Base-by-base conservation (phyloP, 2,888 invertebrate genomes). In the Erannis defoliaria region DNA sequence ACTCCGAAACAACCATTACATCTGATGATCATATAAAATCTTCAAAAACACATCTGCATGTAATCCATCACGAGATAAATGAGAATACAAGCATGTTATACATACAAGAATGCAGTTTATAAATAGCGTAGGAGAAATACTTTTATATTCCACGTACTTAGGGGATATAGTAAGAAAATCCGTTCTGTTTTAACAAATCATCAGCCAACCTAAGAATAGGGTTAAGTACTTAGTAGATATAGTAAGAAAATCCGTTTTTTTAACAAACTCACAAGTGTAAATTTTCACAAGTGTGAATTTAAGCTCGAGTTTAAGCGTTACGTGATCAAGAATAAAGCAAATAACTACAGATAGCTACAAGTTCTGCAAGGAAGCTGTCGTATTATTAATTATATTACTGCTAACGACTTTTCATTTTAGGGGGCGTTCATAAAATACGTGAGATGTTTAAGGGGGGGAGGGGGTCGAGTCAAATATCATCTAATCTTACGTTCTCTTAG, bases 21-120 rank as follows among this genome's bases (percentile, higher is more conserved):
- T 40, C n/a, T 33, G 18, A 53, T 18, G 46, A 21, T 50, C 45
- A 38, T 53, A 48, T 26, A n/a, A 46, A 53, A 53, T 29, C 21
- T 31, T 37, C 31, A 55, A 50, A 51, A 57, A 16, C 16, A 23
- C 53, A 49, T 42, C 21, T 57, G 43, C n/a, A n/a, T 49, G 45
- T 46, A 40, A 59, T 59, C 59, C 21, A 59, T 59, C 59, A 48
- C 14, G 35, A 51, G 29, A 49, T 33, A 42, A 51, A 53, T 53
- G 42, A 49, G 21, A 26, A 26, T 38, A 55, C 5, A 48, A 19
- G 14, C n/a, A 49, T n/a, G n/a, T n/a, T n/a, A 33, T 12, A 29
- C 19, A 46, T 5, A 12, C 9, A 46, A 16, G 6, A 45, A 18
- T n/a, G 12, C n/a, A 35, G 19, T 48, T 48, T 37, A 51, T 42